A percentile compares a stretch with the other conserved stretches of the same genome.
These are phyloP conservation scores for Coenonympha arcania DNA, from an alignment of 2,888 invertebrate genomes.

Conservation along the genomic window DNA sequence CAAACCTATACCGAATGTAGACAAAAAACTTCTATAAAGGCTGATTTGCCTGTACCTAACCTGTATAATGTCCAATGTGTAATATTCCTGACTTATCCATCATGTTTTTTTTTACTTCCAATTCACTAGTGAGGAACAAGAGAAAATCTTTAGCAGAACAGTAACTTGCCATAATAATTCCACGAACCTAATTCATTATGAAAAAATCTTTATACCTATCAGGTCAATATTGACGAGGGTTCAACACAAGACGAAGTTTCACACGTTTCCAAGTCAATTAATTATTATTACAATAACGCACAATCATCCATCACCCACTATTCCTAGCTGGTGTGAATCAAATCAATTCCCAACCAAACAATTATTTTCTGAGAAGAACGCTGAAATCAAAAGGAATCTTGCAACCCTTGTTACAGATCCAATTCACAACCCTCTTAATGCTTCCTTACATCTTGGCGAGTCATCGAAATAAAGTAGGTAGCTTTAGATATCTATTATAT, in stretches of 20 bases:
- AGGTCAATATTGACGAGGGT: conserved; percentile 8
- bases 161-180: background rate
- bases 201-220: background rate
- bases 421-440: conserved; percentile 12
- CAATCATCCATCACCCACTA: conserved; percentile 13
- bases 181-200: background rate
- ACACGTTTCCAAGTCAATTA: background rate
- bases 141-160: background rate
- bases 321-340: conserved; percentile 7
- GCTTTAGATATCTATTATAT: background rate
- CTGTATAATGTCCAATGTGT: no score
- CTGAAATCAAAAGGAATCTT: conserved; percentile 9
- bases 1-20: no score
- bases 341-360: conserved; percentile 7
- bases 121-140: background rate
- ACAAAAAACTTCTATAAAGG: no score
- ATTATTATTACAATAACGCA: conserved; percentile 5
- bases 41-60: no score
- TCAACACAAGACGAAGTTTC: conserved; percentile 4
- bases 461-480: conserved; percentile 2
- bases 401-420: conserved; percentile 7
- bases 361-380: conserved; percentile 5
- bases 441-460: conserved; percentile 9
- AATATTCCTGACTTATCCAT: no score
- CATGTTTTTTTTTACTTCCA: no score